Evolutionary conservation across 2,113 vertebrate genomes (phyloP), one percentile per base, ranked within the genome.

Genomic region (Triplophysa rosa): DNA sequence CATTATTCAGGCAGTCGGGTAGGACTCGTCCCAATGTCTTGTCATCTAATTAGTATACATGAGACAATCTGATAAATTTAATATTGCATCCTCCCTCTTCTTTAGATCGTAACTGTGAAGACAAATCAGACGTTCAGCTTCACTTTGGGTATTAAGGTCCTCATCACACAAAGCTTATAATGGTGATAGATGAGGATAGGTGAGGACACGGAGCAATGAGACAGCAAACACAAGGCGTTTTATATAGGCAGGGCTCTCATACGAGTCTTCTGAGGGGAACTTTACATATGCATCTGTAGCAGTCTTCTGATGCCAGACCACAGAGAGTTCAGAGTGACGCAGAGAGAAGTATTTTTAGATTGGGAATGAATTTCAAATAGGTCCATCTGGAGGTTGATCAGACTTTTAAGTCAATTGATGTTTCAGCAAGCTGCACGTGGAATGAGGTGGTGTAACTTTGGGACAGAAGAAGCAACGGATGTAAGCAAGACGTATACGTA

Each of bases 371-470:
- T 83, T 79, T 82, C 40, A 80, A 80, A 76, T 56, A 45, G 67
- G 49, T 77, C 78, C 80, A 79, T 80, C 78, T 84, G 78, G 65
- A 80, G 75, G 59, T 79, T 82, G 59, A 82, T 81, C 59, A 45
- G 63, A 76, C 56, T 68, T 59, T 66, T 71, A 80, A 77, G 47
- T 80, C 64, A 77, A 42, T n/a, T 69, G 69, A 78, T 67, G 73
- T 78, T 77, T 72, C 63, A 42, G 71, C 54, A 49, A 74, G 62
- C 64, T 67, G 29, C 45, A 9, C 7, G 33, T 29, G 8, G 52
- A 73, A 40, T 58, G 62, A 61, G 56, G 70, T 33, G 24, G 16
- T n/a, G 11, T 11, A 14, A n/a, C 19, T 8, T 2, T 61, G 14
- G 56, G 49, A 73, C 42, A 47, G 40, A 40, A 26, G 72, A 74